Base-by-base conservation (phyloP, 2,113 vertebrate genomes). In the Cryptotis parvus region DNA sequence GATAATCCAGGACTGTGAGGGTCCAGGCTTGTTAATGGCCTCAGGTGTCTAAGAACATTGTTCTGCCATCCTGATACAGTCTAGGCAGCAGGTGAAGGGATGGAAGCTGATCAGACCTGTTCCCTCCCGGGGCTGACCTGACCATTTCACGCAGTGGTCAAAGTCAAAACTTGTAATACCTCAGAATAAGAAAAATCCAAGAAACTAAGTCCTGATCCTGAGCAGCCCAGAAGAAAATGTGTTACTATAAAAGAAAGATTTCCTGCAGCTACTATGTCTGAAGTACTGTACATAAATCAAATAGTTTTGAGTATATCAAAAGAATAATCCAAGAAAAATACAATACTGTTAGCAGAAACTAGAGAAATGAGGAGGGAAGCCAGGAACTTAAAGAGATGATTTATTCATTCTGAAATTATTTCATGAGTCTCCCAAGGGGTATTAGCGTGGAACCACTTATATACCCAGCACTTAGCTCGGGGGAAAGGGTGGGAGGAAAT, bases 1-100 rank as follows among this genome's bases (percentile, higher is more conserved):
- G 8, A 37, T 1, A 2, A 0, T n/a, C 39, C 37, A 63, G n/a
- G 35, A 41, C 1, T 2, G 4, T 31, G 7, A 20, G 20, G 14
- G 37, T 29, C 61, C 45, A 9, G 24, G 45, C 33, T 26, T 4
- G n/a, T 4, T 2, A 26, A 22, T n/a, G 16, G 45, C 65, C 3
- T 1, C 55, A 0, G 1, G 8, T 15, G 33, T 68, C n/a, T 27
- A 27, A 39, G 58, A 22, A 37, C 45, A 11, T 22, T 1, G 0
- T 43, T 66, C 37, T 3, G n/a, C 12, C 29, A 16, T 18, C n/a
- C 20, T 72, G 43, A 11, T 0, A 2, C 6, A 9, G 43, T 61
- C 58, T 29, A 2, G 3, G 18, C 12, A 39, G 26, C 75, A 37
- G 22, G 18, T 3, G 70, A 35, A 43, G 9, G 33, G 4, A 2